These are phyloP conservation scores for Xiphophorus couchianus DNA, from an alignment of 2,113 vertebrate species.

Conservation along the genomic window DNA sequence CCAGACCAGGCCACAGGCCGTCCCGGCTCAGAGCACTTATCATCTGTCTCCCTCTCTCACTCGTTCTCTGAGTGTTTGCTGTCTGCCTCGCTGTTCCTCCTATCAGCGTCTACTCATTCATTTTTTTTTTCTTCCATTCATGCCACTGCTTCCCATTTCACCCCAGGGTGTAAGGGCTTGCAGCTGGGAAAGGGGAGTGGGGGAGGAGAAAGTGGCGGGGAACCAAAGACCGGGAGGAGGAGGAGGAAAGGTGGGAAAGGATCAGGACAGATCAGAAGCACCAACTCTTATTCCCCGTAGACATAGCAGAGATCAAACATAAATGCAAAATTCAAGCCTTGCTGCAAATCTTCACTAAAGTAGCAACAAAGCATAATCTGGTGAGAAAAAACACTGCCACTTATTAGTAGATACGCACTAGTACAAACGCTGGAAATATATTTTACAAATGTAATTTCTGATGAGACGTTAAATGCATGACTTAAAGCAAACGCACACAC, in stretches of 20 bases:
- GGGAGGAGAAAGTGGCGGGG: conserved; percentile 28
- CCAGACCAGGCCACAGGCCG: conserved; percentile 16
- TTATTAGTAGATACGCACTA: neutral
- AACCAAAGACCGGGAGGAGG: conserved; percentile 19
- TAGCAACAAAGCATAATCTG: neutral
- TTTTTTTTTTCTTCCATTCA: conserved; percentile 1
- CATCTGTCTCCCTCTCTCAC: conserved; percentile 4
- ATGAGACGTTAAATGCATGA: conserved; percentile 23
- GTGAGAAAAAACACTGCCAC: neutral
- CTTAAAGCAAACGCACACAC: conserved; percentile 23
- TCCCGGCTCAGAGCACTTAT: conserved; percentile 27
- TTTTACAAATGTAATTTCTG: conserved; percentile 26
- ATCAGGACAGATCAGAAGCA: conserved; percentile 32
- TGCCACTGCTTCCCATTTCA: conserved; percentile 49
- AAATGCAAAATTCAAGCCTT: conserved; percentile 31
- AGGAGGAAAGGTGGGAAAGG: conserved; percentile 20
- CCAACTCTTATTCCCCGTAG: conserved; percentile 41
- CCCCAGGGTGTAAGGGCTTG: conserved; percentile 48
- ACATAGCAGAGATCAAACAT: conserved; percentile 26
- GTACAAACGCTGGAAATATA: conserved; percentile 3
- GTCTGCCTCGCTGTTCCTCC: conserved; percentile 14
- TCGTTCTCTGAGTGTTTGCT: conserved; percentile 1
- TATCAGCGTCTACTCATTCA: conserved; percentile 4
- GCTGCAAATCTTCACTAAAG: neutral
- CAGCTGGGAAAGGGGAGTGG: conserved; percentile 54